phyloP scores from a whole-genome alignment of 2,113 vertebrate genomes.

The Peromyscus polionotus region DNA sequence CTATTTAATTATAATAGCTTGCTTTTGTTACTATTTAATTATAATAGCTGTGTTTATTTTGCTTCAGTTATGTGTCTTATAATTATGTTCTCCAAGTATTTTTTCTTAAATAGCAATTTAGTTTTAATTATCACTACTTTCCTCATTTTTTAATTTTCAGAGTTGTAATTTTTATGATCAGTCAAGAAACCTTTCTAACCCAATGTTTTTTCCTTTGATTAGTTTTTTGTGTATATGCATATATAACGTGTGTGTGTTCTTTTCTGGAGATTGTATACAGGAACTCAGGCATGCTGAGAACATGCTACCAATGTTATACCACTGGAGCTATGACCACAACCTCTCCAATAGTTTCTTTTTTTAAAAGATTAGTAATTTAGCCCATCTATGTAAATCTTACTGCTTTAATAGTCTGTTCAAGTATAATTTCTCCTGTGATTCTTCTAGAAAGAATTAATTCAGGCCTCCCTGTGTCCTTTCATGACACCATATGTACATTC shows the following conservation, averaged over 20 bases:
- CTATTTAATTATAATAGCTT: no score
- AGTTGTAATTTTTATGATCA: conserved; percentile 42
- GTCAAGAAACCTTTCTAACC: conserved; percentile 38
- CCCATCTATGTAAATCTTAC: conserved; percentile 29
- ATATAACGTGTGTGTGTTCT: background rate
- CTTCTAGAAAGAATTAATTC: conserved; percentile 50
- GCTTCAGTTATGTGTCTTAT: background rate
- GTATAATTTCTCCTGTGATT: conserved; percentile 54
- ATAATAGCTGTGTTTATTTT: conserved; percentile 11
- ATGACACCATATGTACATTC: conserved; percentile 20
- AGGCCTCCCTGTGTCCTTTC: conserved; percentile 22
- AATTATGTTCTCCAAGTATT: conserved; percentile 39
- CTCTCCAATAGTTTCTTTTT: background rate
- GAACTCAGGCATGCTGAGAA: background rate
- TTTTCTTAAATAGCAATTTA: conserved; percentile 38
- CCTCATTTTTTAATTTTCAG: conserved; percentile 52
- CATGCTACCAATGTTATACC: no score
- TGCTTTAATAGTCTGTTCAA: conserved; percentile 51
- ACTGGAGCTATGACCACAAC: background rate
- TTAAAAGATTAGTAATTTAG: background rate
- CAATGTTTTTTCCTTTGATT: background rate
- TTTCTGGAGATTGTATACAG: background rate
- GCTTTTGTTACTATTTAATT: conserved; percentile 20
- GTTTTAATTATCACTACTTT: conserved; percentile 41
- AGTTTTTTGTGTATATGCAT: background rate